These are phyloP conservation scores for Cuculus canorus DNA, from an alignment of 2,797 vertebrate genomes.

Conservation along the genomic window DNA sequence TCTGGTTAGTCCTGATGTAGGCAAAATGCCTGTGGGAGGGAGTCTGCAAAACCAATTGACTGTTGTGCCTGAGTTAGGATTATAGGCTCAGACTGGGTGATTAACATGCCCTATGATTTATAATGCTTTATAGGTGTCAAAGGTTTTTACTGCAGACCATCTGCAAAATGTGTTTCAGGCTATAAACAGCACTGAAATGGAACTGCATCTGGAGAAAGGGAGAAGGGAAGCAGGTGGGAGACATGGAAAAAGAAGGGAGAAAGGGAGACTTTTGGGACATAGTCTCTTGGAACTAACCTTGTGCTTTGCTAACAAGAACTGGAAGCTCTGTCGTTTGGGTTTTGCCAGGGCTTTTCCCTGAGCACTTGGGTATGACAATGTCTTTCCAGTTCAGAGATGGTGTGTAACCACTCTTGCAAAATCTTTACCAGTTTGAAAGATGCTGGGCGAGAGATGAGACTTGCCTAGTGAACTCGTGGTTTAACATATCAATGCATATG, in stretches of 20 bases:
- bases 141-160: slow-evolving; percentile 37
- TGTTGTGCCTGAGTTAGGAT: slow-evolving; percentile 19
- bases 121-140: slow-evolving; percentile 31
- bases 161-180: neutral
- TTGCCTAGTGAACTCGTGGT: fast-evolving
- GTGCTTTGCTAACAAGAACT: neutral
- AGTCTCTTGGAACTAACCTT: neutral
- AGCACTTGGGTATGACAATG: fast-evolving
- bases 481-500: fast-evolving
- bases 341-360: neutral
- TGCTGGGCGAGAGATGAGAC: neutral
- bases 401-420: neutral
- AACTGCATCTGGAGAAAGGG: neutral
- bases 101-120: neutral
- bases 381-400: neutral
- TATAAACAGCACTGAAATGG: neutral
- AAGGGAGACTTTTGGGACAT: fast-evolving
- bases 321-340: neutral
- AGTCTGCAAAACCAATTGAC: slow-evolving; percentile 53
- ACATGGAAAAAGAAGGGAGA: no score
- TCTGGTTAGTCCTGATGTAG: neutral
- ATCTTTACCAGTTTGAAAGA: neutral
- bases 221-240: neutral
- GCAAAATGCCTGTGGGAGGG: neutral
- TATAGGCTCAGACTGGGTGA: slow-evolving; percentile 64